These are phyloP conservation scores for Hylaeus volcanicus DNA, from an alignment of 1,140 invertebrate species.

Conservation along the genomic window DNA sequence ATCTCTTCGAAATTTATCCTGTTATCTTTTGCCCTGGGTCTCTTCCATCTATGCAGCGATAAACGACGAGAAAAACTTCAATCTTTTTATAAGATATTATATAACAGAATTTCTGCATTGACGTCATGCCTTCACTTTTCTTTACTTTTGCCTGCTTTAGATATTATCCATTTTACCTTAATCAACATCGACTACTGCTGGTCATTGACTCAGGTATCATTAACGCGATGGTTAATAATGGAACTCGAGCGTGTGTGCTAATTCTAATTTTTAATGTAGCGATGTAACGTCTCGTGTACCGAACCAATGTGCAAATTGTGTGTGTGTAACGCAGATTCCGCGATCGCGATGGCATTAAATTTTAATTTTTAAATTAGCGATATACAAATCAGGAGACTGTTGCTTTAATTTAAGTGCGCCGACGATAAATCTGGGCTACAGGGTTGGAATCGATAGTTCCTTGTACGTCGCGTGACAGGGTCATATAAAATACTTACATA, in stretches of 20 bases:
- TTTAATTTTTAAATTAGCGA: slow-evolving; percentile 2
- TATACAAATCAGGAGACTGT: slow-evolving; percentile 14
- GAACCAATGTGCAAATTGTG: background rate
- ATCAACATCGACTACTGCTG: background rate
- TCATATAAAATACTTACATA: slow-evolving; percentile 35
- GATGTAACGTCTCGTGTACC: no score
- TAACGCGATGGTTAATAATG: background rate
- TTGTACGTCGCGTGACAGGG: slow-evolving; percentile 21
- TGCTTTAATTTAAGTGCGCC: slow-evolving; percentile 8
- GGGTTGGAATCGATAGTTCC: slow-evolving; percentile 23
- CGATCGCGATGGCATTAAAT: background rate
- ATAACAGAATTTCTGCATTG: background rate
- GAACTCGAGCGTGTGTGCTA: background rate
- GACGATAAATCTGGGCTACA: slow-evolving; percentile 14
- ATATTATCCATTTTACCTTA: background rate
- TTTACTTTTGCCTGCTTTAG: background rate
- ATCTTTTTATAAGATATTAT: background rate
- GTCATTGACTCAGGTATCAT: background rate
- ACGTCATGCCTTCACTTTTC: background rate
- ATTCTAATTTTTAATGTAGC: background rate
- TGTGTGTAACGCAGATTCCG: background rate
- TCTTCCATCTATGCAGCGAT: no score
- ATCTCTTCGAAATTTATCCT: no score
- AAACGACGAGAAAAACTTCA: no score
- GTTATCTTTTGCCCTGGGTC: no score